Evolutionary conservation across 1,140 invertebrate species (phyloP), one percentile per base, ranked within the genome.

Genomic region (Calephelis nemesis): DNA sequence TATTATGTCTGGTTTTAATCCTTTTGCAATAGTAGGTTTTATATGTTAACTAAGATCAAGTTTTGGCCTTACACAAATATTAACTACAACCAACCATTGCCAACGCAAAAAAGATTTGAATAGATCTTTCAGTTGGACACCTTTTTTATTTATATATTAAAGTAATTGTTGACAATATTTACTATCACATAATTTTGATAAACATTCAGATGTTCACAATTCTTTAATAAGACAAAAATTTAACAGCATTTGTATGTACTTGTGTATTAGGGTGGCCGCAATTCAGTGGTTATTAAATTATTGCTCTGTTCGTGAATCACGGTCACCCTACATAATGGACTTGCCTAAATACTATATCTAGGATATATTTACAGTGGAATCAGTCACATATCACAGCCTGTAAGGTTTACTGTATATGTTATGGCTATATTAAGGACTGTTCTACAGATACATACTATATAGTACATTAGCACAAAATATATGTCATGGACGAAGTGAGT

Each of bases 371-470:
- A 74, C 70, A 78, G 72, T 58, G 81, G 77, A 75, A 71, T 83
- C 83, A 82, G 83, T 85, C 83, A 76, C 78, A 74, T 82, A 80
- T 83, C 81, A 85, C 83, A 83, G 83, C 80, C 83, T 60, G 75
- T 74, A 72, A 75, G 69, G 71, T 77, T 77, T 69, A 67, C 66
- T 65, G 69, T 71, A 52, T 65, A 54, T 72, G 48, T 65, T 42
- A 67, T 70, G 63, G 71, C 67, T 74, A 68, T 71, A 74, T 68
- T 75, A 74, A 54, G 73, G 77, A 79, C 78, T 75, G 74, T 71
- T 75, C 75, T 74, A 73, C 66, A 65, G 65, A 42, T 65, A 62
- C 15, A 45, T 64, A 52, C 15, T 47, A 71, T 52, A 65, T 70
- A 75, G 68, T 63, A 52, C 19, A 47, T 19, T 47, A n/a, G 48